phyloP scores from a whole-genome alignment of 2,888 invertebrate genomes.

The Plagiodera versicolora region DNA sequence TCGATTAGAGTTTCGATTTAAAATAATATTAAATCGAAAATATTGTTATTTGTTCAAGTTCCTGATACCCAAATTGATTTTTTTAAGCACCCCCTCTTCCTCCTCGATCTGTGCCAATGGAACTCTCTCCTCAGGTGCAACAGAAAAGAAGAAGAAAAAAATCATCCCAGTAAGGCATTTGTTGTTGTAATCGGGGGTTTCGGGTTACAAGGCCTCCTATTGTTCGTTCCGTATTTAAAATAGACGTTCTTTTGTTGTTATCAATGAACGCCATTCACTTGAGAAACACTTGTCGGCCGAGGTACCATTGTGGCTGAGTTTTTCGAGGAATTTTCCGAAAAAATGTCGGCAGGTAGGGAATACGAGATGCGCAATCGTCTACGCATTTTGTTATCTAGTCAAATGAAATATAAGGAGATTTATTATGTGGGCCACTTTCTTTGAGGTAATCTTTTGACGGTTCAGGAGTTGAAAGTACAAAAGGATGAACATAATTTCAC shows the following conservation, averaged over 20 bases:
- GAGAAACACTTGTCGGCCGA: slow-evolving; percentile 46
- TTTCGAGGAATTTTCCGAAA: slow-evolving; percentile 37
- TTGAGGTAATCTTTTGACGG: not conserved
- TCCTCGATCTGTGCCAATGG: not conserved
- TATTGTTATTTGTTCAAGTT: no score
- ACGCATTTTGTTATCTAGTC: slow-evolving; percentile 3
- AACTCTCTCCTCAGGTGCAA: slow-evolving; percentile 27
- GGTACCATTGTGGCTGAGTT: slow-evolving; percentile 36
- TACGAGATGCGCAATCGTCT: not conserved
- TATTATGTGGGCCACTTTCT: not conserved
- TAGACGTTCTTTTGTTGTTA: slow-evolving; percentile 45
- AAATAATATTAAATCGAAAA: no score
- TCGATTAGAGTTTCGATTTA: no score
- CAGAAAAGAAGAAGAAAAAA: slow-evolving; percentile 33
- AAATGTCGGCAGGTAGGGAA: slow-evolving; percentile 26
- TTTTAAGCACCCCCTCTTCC: not conserved
- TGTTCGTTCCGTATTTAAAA: slow-evolving; percentile 45
- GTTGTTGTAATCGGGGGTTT: slow-evolving; percentile 39
- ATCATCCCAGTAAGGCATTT: slow-evolving; percentile 33
- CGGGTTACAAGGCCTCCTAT: slow-evolving; percentile 50
- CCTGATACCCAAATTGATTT: no score
- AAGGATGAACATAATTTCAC: not conserved
- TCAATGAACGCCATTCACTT: slow-evolving; percentile 49
- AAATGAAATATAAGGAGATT: not conserved
- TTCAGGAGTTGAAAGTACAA: not conserved